phyloP scores from a whole-genome alignment of 2,113 vertebrate genomes.

The Colinus virginianus region DNA sequence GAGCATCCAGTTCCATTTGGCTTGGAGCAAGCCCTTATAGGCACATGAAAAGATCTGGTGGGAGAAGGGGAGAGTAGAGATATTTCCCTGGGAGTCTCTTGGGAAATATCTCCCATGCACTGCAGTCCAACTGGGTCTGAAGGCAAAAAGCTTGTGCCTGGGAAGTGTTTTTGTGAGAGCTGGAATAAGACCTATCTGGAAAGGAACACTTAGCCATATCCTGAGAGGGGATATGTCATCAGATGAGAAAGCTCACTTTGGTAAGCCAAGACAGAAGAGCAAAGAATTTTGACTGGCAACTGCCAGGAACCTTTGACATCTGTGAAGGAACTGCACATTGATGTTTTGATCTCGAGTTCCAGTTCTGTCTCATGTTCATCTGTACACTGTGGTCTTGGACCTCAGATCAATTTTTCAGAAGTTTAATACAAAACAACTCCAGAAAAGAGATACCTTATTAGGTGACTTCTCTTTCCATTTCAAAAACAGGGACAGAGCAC shows the following conservation, averaged over 20 bases:
- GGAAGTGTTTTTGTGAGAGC: conserved; percentile 9
- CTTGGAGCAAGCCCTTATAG: background rate
- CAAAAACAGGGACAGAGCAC: background rate
- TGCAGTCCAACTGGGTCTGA: background rate
- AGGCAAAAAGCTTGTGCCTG: background rate
- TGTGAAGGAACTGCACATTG: background rate
- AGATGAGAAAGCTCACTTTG: background rate
- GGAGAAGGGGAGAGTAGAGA: background rate
- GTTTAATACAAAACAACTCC: background rate
- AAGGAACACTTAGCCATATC: background rate
- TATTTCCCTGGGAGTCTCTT: background rate
- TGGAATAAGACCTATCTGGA: background rate
- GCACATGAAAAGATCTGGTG: background rate
- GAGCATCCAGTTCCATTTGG: background rate
- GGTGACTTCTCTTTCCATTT: background rate
- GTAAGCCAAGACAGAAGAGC: background rate
- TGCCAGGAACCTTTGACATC: background rate
- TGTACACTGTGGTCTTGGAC: background rate
- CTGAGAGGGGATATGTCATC: background rate
- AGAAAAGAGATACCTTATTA: background rate
- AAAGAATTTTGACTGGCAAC: conserved; percentile 2
- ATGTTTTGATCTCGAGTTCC: background rate
- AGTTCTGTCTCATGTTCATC: background rate
- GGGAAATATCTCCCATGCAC: background rate
- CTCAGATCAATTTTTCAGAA: conserved; percentile 5